Evolutionary conservation across 2,888 invertebrate genomes (phyloP).

Genomic region (Epirrita christyi): DNA sequence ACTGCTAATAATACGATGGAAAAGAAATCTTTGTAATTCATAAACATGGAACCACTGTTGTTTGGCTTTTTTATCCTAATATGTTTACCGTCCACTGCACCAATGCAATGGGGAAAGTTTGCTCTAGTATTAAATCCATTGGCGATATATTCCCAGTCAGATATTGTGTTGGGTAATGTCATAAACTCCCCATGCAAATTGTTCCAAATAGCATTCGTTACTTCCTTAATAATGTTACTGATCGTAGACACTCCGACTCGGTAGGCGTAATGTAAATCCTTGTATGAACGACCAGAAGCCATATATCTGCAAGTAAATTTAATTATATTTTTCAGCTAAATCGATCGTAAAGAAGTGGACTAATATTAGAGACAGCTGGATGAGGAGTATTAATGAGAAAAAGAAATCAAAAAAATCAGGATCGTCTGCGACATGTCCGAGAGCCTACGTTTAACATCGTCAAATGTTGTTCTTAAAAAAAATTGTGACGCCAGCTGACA

Average conservation of each 20-base stretch:
- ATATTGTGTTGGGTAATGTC: slow-evolving; percentile 28
- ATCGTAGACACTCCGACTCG: slow-evolving; percentile 35
- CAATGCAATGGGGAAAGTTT: slow-evolving; percentile 39
- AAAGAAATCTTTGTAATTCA: slow-evolving; percentile 36
- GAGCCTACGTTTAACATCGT: slow-evolving; percentile 26
- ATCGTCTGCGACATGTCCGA: slow-evolving; percentile 28
- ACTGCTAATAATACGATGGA: slow-evolving; percentile 33
- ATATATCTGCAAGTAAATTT: slow-evolving; percentile 32
- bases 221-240: slow-evolving; percentile 35
- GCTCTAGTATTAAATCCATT: slow-evolving; percentile 39
- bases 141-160: slow-evolving; percentile 36
- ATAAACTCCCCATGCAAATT: slow-evolving; percentile 26
- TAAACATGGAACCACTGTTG: slow-evolving; percentile 33
- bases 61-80: slow-evolving; percentile 33
- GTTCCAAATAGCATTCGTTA: slow-evolving; percentile 34
- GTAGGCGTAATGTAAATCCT: slow-evolving; percentile 36
- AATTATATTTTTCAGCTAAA: slow-evolving; percentile 34
- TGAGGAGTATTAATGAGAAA: slow-evolving; percentile 28
- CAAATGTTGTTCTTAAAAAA: slow-evolving; percentile 25
- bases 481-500: slow-evolving; percentile 33
- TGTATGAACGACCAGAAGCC: slow-evolving; percentile 33
- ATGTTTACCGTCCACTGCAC: slow-evolving; percentile 39
- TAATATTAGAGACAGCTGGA: slow-evolving; percentile 29
- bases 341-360: slow-evolving; percentile 29
- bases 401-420: slow-evolving; percentile 33